A percentile compares a stretch with the other conserved stretches of the same genome.
Conservation (phyloP, 2,888 invertebrate species). For the Diarsia dahlii region DNA sequence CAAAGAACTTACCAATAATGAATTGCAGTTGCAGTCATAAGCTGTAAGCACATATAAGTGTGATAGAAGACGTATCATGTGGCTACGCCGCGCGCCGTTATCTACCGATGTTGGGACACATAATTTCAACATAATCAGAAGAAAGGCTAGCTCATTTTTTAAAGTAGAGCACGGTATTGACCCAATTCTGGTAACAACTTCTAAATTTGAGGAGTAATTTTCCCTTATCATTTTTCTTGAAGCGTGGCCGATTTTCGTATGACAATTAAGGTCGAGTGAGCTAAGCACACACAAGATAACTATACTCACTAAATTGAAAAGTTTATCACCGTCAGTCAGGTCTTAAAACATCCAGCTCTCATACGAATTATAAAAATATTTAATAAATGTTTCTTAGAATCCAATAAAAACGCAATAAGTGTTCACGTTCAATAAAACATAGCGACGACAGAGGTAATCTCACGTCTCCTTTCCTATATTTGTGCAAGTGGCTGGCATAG, state of each 20-base stretch:
- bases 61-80: not conserved
- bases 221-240: conserved; percentile 61
- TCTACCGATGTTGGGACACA: not conserved
- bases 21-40: not conserved
- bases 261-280: conserved; percentile 54
- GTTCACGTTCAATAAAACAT: conserved; percentile 52
- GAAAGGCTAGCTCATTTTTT: not conserved
- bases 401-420: conserved; percentile 32
- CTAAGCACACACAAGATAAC: conserved; percentile 44
- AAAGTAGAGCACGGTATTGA: conserved; percentile 12
- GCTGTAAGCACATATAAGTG: not conserved
- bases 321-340: conserved; percentile 15
- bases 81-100: not conserved
- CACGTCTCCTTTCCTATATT: conserved; percentile 64
- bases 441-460: conserved; percentile 45
- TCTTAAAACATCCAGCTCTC: conserved; percentile 11
- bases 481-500: conserved; percentile 69
- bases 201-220: conserved; percentile 27
- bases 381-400: conserved; percentile 21
- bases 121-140: not conserved
- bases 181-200: conserved; percentile 2
- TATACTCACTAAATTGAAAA: conserved; percentile 39
- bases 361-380: conserved; percentile 19
- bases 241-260: conserved; percentile 50
- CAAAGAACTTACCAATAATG: not conserved